Conservation (phyloP, 2,113 vertebrate species). For the Tragelaphus strepsiceros region DNA sequence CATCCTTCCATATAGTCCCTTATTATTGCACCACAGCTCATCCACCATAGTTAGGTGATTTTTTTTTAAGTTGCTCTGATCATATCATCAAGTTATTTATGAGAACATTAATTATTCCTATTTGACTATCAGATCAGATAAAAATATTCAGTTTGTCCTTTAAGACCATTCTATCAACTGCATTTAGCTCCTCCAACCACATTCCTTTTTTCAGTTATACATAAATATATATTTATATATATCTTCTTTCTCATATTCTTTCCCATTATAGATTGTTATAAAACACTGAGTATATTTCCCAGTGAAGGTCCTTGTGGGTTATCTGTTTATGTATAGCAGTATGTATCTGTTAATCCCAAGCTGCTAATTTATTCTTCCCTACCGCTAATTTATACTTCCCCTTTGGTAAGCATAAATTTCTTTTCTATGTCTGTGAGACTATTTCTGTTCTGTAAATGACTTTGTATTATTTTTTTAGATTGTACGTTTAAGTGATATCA, state of each 20-base stretch:
- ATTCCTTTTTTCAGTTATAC: not conserved
- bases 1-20: not conserved
- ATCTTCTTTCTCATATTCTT: not conserved
- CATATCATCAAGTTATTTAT: not conserved
- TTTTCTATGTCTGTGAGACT: not conserved
- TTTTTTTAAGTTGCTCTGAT: not conserved
- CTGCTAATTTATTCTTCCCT: not conserved
- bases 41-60: not conserved
- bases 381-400: not conserved
- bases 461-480: not conserved
- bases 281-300: not conserved
- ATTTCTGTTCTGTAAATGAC: not conserved
- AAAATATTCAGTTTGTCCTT: not conserved
- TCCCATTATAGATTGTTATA: not conserved
- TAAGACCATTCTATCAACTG: not conserved
- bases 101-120: not conserved
- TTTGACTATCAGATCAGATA: not conserved
- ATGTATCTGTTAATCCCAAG: not conserved
- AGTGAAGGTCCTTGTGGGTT: not conserved
- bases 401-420: not conserved
- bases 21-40: not conserved
- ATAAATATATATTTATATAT: not conserved
- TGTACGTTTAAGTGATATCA: not conserved
- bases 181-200: not conserved
- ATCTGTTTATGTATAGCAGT: not conserved